phyloP scores from a whole-genome alignment of 2,888 invertebrate genomes.

The Tipula helvola region DNA sequence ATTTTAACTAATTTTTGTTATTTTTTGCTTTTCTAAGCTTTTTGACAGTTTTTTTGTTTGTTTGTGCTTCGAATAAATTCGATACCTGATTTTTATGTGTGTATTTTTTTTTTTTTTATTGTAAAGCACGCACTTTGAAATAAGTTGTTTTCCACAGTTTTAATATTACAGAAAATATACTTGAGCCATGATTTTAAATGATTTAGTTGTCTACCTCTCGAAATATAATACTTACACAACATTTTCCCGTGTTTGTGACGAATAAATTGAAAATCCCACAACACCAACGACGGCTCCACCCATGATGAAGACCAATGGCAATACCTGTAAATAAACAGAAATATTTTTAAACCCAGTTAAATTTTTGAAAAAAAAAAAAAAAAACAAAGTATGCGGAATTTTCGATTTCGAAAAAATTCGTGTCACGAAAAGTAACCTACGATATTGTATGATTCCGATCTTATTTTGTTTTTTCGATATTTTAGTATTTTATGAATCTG shows the following conservation, averaged over 20 bases:
- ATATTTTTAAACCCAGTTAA: neutral
- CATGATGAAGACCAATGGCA: constrained; percentile 20
- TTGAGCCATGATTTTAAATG: neutral
- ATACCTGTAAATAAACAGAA: constrained; percentile 26
- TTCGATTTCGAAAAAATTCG: neutral
- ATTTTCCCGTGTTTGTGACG: constrained; percentile 27
- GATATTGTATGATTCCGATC: neutral
- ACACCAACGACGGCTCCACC: constrained; percentile 20
- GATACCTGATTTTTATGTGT: neutral
- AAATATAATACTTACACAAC: constrained; percentile 26
- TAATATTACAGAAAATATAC: neutral
- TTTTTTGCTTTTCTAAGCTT: neutral
- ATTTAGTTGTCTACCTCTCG: neutral
- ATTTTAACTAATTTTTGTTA: neutral
- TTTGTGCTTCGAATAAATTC: neutral
- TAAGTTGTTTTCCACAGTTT: neutral
- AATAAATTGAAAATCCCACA: constrained; percentile 21
- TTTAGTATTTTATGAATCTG: neutral
- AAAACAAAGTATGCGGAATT: neutral
- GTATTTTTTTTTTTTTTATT: neutral
- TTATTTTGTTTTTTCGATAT: neutral
- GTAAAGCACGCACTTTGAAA: neutral
- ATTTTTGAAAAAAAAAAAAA: neutral
- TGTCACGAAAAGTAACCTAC: neutral
- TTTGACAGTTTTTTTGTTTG: neutral